These are phyloP conservation scores for Psephotus haematonotus DNA, from an alignment of 2,113 vertebrate species.

Conservation along the genomic window DNA sequence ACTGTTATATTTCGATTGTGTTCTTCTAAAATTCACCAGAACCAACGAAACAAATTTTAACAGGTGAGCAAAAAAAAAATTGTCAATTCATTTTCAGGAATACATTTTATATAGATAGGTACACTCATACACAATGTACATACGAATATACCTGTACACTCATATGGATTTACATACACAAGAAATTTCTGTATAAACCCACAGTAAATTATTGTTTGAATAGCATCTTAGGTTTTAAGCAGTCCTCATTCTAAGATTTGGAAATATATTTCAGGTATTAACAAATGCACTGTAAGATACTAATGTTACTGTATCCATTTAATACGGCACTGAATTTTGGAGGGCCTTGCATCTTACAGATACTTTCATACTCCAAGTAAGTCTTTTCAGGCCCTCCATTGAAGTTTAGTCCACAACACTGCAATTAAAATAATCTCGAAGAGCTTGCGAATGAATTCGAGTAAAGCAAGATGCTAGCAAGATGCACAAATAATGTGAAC, in stretches of 20 bases:
- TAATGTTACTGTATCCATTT: neutral
- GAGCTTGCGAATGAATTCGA: neutral
- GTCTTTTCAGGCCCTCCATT: neutral
- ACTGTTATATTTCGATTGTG: neutral
- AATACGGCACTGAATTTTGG: neutral
- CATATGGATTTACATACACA: neutral
- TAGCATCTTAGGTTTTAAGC: neutral
- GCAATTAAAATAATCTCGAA: neutral
- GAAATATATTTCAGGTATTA: neutral
- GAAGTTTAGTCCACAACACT: neutral
- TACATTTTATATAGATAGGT: neutral
- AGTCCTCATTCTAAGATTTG: neutral
- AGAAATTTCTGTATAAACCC: neutral
- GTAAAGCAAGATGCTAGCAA: neutral
- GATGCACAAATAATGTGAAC: neutral
- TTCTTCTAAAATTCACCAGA: neutral
- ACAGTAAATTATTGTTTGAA: neutral
- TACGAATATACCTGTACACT: neutral
- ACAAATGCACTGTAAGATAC: neutral
- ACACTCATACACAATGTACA: accelerated
- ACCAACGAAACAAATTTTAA: neutral
- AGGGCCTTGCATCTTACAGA: neutral
- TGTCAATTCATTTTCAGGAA: neutral
- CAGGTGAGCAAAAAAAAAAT: neutral
- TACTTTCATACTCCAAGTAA: neutral